These are phyloP conservation scores for Aspidiotus destructor DNA, from an alignment of 2,888 invertebrate species.

Conservation along the genomic window DNA sequence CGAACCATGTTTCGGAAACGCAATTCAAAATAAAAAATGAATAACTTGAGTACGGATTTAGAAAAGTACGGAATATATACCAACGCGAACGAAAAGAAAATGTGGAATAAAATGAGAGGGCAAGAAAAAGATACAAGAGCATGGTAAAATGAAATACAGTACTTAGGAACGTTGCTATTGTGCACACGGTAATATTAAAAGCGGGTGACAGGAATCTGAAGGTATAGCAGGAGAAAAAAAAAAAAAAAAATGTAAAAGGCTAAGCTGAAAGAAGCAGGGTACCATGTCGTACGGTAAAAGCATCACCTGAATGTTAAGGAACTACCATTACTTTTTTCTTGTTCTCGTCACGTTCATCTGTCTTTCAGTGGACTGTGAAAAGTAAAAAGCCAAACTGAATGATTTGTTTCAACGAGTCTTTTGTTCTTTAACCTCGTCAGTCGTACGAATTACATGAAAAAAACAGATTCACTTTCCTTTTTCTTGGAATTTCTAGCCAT, in stretches of 20 bases:
- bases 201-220: constrained; percentile 12
- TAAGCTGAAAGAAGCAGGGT: constrained; percentile 2
- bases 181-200: constrained; percentile 14
- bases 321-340: constrained; percentile 29
- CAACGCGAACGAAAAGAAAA: not conserved
- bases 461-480: too few relatives aligned
- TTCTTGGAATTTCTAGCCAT: too few relatives aligned
- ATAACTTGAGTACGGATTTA: not conserved
- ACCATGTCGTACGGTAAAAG: constrained; percentile 15
- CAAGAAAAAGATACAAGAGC: constrained; percentile 13
- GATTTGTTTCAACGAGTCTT: constrained; percentile 31
- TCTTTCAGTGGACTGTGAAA: constrained; percentile 30
- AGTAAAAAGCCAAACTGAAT: constrained; percentile 32
- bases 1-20: constrained; percentile 9
- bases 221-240: not conserved
- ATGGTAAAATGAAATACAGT: constrained; percentile 28
- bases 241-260: constrained; percentile 18
- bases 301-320: constrained; percentile 32
- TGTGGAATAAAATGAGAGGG: constrained; percentile 9
- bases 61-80: not conserved
- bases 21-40: constrained; percentile 4
- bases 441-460: too few relatives aligned
- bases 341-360: constrained; percentile 33
- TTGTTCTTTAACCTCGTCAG: constrained; percentile 27
- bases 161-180: constrained; percentile 26